Percentiles rank a stretch among this genome's conserved stretches.
Conservation (phyloP, 2,797 vertebrate genomes). For the Synanceia verrucosa region DNA sequence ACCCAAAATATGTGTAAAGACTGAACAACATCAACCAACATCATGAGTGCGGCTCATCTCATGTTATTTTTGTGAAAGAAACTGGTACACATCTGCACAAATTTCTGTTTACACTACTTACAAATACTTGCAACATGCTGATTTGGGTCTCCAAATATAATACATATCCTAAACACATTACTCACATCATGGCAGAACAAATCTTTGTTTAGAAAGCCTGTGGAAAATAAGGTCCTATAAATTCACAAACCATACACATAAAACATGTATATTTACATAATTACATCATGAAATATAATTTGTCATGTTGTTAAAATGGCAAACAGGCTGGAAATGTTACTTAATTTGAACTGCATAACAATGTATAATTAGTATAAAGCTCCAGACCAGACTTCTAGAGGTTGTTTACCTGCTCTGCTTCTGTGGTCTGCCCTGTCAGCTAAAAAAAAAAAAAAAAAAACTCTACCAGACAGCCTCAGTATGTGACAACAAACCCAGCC, state of each 20-base stretch:
- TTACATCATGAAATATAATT: constrained; percentile 5
- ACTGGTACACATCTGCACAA: constrained; percentile 31
- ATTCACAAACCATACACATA: neutral
- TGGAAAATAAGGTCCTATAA: neutral
- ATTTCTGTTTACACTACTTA: constrained; percentile 43
- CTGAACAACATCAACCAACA: constrained; percentile 3
- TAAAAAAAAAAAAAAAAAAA: constrained; percentile 14
- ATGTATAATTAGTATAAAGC: constrained; percentile 64
- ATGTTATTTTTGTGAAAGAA: constrained; percentile 39
- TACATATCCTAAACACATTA: constrained; percentile 23
- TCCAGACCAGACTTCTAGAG: constrained; percentile 67
- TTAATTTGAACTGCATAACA: constrained; percentile 48
- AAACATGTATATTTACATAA: constrained; percentile 5
- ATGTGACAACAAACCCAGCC: constrained; percentile 46
- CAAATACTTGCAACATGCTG: constrained; percentile 15
- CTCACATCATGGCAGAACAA: constrained; percentile 4
- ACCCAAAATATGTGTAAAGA: constrained; percentile 12
- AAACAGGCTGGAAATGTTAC: constrained; percentile 33
- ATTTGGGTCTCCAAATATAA: constrained; percentile 26
- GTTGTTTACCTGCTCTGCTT: constrained; percentile 74
- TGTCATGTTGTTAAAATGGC: constrained; percentile 14
- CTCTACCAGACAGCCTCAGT: constrained; percentile 54
- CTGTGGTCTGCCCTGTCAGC: constrained; percentile 65
- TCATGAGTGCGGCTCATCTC: constrained; percentile 19
- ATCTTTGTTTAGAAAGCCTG: neutral